Evolutionary conservation across 2,797 vertebrate species (phyloP), one percentile per base, ranked within the genome.

Genomic region (Lycodopsis pacificus): DNA sequence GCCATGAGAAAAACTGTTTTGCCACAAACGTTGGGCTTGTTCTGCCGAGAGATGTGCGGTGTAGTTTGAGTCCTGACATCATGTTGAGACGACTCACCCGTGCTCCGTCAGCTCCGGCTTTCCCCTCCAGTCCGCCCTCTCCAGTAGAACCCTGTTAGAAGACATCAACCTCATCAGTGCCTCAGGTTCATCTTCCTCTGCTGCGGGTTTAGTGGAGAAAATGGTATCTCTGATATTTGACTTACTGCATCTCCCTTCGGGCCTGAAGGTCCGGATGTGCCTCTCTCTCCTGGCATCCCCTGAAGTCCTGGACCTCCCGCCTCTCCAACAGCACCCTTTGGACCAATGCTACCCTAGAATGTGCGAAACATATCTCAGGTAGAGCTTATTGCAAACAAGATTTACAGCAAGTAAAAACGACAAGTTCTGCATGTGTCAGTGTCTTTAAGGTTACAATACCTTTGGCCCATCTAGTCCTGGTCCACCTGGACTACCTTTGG

Each of bases 401-500:
- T 32, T 17, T 19, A 42, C 2, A 51, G 17, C 15, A 49, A 30
- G 5, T 32, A 32, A 32, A 32, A 32, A 32, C 30, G 5, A 4
- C 3, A 51, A 17, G 17, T 61, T 19, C 34, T 20, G 51, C 1
- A 46, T 3, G 11, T 56, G 2, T 54, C 5, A 10, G 3, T 48
- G 15, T 1, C 34, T 67, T 71, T 8, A 13, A 14, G 4, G 8
- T 17, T 30, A 3, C 1, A 0, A 17, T 88, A 94, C 94, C 93
- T 96, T 95, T 20, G 61, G 92, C 10, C 98, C 98, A 78, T 99
- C 98, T 15, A 95, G 93, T 78, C 98, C 98, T 0, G 97, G 96
- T 57, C 94, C 96, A 81, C 98, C 98, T 36, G 95, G 96, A 93
- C 96, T 95, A 8, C 98, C 98, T 93, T 98, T 99, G 36, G 97